Evolutionary conservation across 2,888 invertebrate species (phyloP).

Genomic region (Lasioglossum villosulum): DNA sequence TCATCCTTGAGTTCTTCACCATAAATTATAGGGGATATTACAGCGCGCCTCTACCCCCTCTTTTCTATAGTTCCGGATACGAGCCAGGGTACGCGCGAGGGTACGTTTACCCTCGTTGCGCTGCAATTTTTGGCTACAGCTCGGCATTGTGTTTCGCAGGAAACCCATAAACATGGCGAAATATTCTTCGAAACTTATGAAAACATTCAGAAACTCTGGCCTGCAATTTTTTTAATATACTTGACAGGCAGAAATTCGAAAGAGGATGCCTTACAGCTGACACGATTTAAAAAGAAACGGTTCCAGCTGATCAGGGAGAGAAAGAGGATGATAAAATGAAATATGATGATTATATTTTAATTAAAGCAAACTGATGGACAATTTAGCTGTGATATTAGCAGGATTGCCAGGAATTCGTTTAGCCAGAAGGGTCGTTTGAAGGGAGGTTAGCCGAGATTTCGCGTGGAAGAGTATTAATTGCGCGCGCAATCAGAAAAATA

Average conservation of each 20-base stretch:
- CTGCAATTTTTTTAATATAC: not conserved
- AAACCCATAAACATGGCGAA: not conserved
- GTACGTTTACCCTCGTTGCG: slow-evolving; percentile 40
- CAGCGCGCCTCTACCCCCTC: slow-evolving; percentile 32
- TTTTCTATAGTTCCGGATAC: slow-evolving; percentile 43
- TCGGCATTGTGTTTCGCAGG: not conserved
- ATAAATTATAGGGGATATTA: slow-evolving; percentile 70
- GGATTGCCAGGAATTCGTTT: not conserved
- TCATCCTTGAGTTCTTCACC: slow-evolving; percentile 50
- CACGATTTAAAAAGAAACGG: too few species aligned
- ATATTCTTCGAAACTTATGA: not conserved
- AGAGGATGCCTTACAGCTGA: not conserved
- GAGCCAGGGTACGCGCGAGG: slow-evolving; percentile 14
- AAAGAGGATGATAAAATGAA: not conserved
- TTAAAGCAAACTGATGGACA: not conserved
- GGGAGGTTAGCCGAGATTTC: not conserved
- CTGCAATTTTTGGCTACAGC: not conserved
- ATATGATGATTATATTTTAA: slow-evolving; percentile 4
- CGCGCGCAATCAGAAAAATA: slow-evolving; percentile 6
- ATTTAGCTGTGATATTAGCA: not conserved
- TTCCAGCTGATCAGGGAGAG: not conserved
- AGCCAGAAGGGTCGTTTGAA: not conserved
- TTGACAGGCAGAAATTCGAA: not conserved
- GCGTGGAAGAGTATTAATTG: not conserved
- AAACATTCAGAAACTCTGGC: not conserved